Base-by-base conservation (phyloP, 2,797 vertebrate species). In the Danio choprae region DNA sequence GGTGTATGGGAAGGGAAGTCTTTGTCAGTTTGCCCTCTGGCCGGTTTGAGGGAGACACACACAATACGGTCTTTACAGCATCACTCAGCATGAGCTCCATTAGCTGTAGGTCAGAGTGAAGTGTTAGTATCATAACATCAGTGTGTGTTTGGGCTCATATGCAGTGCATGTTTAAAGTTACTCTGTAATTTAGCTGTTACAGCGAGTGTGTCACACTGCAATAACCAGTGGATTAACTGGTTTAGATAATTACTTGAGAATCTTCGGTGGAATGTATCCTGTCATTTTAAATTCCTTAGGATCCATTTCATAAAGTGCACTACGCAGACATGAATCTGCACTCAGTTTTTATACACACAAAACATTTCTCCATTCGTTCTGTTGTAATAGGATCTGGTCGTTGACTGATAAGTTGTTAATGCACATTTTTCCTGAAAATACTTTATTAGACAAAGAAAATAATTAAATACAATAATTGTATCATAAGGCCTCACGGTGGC, bases 41-140 rank as follows among this genome's bases (percentile, higher is more conserved):
- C 69, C 15, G 41, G 76, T 58, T 65, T 78, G 69, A 77, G 65
- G 77, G 71, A 73, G 44, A 69, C 53, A 56, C 40, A 72, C 48
- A 82, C 72, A 83, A 68, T 80, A 41, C 48, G 13, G 44, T 86
- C 50, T 84, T 74, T 76, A 77, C 51, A 65, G 56, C 60, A 78
- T 87, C 87, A 86, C 40, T 87, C 76, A 85, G 74, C 60, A 55
- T 18, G 16, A 59, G 46, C 71, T 80, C 46, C 63, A 84, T 85
- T 82, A 84, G 50, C 69, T 79, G 62, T 51, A 71, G 55, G 78
- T 84, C 59, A 15, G 73, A 74, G 53, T 77, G 60, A 83, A 84
- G 68, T 81, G 82, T 68, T 64, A 56, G 43, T 73, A 59, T 78
- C 20, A 20, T 22, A 83, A 36, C 77, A 75, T 73, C 29, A 67